Conservation (phyloP, 2,113 vertebrate species). For the Tapirus terrestris region DNA sequence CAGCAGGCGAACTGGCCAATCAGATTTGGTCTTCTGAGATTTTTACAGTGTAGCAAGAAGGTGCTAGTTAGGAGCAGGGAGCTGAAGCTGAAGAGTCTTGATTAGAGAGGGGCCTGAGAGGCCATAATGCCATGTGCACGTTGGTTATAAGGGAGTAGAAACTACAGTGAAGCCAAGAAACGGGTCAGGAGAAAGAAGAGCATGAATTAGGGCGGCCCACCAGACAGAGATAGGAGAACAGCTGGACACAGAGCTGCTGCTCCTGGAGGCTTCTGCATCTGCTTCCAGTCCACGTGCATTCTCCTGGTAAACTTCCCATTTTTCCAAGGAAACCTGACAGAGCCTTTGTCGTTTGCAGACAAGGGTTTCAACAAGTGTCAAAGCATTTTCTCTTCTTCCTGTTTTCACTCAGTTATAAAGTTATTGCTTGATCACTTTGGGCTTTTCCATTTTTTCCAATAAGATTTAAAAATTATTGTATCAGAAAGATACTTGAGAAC, state of each 20-base stretch:
- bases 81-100: background rate
- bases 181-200: background rate
- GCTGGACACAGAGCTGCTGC: background rate
- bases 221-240: background rate
- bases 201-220: background rate
- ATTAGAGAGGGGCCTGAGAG: background rate
- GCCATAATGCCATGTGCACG: no score
- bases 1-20: background rate
- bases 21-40: background rate
- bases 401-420: background rate
- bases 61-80: background rate
- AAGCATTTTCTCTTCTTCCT: constrained; percentile 42
- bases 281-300: background rate
- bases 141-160: background rate
- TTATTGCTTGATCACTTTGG: constrained; percentile 49
- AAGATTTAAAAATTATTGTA: background rate
- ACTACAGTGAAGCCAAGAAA: background rate
- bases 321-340: constrained; percentile 13
- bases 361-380: background rate
- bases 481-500: background rate
- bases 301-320: background rate
- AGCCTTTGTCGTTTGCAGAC: background rate
- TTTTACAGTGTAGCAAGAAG: background rate
- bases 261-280: background rate
- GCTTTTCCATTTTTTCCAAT: constrained; percentile 44